These are phyloP conservation scores for Nomada lathburiana DNA, from an alignment of 2,888 invertebrate genomes.

Conservation along the genomic window DNA sequence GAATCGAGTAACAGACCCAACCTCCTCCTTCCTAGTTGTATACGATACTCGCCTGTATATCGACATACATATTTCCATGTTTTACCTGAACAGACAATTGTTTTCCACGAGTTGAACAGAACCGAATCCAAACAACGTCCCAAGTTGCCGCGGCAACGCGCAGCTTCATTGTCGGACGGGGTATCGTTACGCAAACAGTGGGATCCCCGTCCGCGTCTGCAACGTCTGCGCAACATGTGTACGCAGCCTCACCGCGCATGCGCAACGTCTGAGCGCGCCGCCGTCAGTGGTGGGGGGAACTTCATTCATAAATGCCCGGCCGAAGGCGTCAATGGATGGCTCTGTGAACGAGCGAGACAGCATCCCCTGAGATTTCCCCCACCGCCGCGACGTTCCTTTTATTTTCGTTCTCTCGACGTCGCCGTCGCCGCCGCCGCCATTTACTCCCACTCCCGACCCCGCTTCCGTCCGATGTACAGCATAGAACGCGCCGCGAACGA, in stretches of 20 bases:
- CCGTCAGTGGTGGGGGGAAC: conserved; percentile 53
- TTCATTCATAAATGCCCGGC: conserved; percentile 82
- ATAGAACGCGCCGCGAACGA: conserved; percentile 25
- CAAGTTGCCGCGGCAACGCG: not conserved
- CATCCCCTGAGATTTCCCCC: conserved; percentile 60
- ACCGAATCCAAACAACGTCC: not conserved
- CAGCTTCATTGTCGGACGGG: not conserved
- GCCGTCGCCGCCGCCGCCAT: conserved; percentile 39
- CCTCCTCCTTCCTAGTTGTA: too few relatives aligned
- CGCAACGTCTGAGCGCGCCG: conserved; percentile 52
- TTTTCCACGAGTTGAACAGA: too few relatives aligned
- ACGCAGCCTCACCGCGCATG: conserved; percentile 43
- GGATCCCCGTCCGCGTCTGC: too few relatives aligned
- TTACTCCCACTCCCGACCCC: conserved; percentile 31
- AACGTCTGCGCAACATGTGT: not conserved
- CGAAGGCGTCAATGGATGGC: conserved; percentile 83
- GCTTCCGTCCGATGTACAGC: not conserved
- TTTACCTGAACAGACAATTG: too few relatives aligned
- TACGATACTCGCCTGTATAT: too few relatives aligned
- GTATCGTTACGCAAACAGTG: conserved; percentile 6
- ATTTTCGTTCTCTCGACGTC: conserved; percentile 30
- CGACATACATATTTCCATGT: too few relatives aligned
- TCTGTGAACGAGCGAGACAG: conserved; percentile 75
- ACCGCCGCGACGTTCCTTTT: conserved; percentile 36
- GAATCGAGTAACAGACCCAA: too few relatives aligned